A percentile compares a stretch with the other conserved stretches of the same genome.
Evolutionary conservation across 2,888 invertebrate species (phyloP).

Genomic region (Scelioninae gen. 1): DNA sequence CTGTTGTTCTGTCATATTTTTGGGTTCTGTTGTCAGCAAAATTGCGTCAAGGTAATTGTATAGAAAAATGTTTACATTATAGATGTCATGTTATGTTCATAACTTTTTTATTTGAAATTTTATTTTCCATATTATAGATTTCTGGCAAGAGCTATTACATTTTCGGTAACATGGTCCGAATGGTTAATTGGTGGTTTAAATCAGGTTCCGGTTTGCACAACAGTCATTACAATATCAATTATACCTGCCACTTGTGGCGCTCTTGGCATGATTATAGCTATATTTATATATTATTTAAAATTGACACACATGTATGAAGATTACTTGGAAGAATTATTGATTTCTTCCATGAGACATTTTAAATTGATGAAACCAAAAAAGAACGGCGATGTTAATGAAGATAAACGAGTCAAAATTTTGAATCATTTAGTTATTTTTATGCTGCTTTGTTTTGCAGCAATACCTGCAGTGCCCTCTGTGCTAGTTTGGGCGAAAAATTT

Average conservation of each 20-base stretch:
- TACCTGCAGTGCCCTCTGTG: conserved; percentile 89
- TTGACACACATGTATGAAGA: conserved; percentile 91
- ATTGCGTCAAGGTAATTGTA: conserved; percentile 88
- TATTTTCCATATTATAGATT: too few relatives aligned
- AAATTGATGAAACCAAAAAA: conserved; percentile 84
- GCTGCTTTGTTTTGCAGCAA: conserved; percentile 87
- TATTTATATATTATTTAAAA: conserved; percentile 84
- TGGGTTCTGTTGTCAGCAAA: conserved; percentile 89
- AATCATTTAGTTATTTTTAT: conserved; percentile 91
- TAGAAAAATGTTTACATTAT: too few relatives aligned
- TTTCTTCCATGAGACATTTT: conserved; percentile 84
- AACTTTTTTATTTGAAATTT: too few relatives aligned
- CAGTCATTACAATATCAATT: conserved; percentile 87
- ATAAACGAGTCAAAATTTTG: conserved; percentile 85
- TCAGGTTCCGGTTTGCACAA: conserved; percentile 89
- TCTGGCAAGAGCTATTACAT: conserved; percentile 84
- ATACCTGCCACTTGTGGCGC: conserved; percentile 90
- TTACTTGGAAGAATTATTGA: conserved; percentile 88
- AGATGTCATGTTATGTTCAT: too few relatives aligned
- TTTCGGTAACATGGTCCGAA: conserved; percentile 86
- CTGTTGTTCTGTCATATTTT: conserved; percentile 87
- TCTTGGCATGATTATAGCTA: conserved; percentile 86
- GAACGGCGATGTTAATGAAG: conserved; percentile 60
- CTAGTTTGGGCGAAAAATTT: conserved; percentile 93
- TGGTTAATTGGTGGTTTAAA: conserved; percentile 88